Base-by-base conservation (phyloP, 2,113 vertebrate species). In the Rousettus leschenaultii region DNA sequence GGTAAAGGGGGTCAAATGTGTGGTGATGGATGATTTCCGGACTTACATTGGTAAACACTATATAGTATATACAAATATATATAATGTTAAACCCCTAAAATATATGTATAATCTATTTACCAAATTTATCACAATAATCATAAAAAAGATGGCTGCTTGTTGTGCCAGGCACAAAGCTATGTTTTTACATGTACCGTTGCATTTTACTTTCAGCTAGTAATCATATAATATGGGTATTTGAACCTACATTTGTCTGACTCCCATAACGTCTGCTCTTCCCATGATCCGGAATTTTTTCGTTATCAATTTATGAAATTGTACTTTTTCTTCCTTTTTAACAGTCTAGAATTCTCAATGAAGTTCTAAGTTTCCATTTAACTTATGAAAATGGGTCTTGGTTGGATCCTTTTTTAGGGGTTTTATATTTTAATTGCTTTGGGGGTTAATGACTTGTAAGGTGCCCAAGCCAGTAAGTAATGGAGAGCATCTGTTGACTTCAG, bases 401-500 rank as follows among this genome's bases (percentile, higher is more conserved):
- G 85, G 48, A 63, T 91, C 5, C 12, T 63, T 59, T 48, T 77
- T 91, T 74, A 57, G 84, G 10, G 18, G 5, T 85, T 71, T 85
- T 97, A 63, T 85, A 15, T 82, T 88, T 80, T 91, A 94, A 91
- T n/a, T 48, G 30, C 45, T 82, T 89, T 43, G 19, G 13, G 43
- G 26, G 71, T 77, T 85, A 88, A 85, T 86, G 66, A 51, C 87
- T 95, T 78, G 30, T 13, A 84, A 93, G 82, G 53, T 83, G 22
- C 63, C 63, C 55, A 74, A 22, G 24, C 71, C 35, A 55, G 70
- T 89, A 15, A 45, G 77, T 94, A 89, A 91, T 53, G 30, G 51
- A 89, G 94, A 93, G 85, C 86, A 77, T 94, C 70, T 91, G 86
- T 94, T 93, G 91, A 74, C 73, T 95, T 88, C 9, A 89, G 77